phyloP scores from a whole-genome alignment of 1,140 invertebrate genomes.

The Drosophila baimaii region DNA sequence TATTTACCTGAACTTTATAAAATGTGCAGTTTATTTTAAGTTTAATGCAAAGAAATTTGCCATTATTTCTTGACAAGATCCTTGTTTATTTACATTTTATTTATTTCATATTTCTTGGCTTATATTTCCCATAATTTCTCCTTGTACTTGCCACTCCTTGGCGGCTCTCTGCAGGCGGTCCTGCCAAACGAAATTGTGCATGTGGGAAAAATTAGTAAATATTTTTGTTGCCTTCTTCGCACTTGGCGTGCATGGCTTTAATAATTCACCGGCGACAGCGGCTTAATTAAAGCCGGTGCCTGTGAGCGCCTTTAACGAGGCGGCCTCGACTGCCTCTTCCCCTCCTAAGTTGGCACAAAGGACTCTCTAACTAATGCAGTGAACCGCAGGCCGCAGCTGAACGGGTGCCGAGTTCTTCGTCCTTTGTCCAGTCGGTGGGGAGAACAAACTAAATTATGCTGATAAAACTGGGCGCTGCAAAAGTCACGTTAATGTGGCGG shows the following conservation, averaged over 20 bases:
- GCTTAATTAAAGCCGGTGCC: conserved; percentile 69
- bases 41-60: not conserved
- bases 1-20: no score
- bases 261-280: conserved; percentile 52
- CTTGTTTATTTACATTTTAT: not conserved
- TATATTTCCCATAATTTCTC: not conserved
- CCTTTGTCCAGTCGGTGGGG: conserved; percentile 30
- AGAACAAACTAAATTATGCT: conserved; percentile 80
- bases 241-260: conserved; percentile 57
- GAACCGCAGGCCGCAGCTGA: conserved; percentile 53
- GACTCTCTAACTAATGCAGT: conserved; percentile 64
- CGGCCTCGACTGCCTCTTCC: not conserved
- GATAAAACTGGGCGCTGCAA: conserved; percentile 71
- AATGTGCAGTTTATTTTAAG: no score
- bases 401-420: conserved; percentile 36
- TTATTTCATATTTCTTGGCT: not conserved
- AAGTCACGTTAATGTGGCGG: conserved; percentile 70
- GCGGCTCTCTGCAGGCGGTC: conserved; percentile 11
- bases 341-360: conserved; percentile 43
- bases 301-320: conserved; percentile 21
- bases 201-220: conserved; percentile 56
- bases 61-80: not conserved
- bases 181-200: conserved; percentile 39
- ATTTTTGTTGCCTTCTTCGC: conserved; percentile 26
- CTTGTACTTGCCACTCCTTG: not conserved